Conservation (phyloP, 2,888 invertebrate species). For the Hirtodrosophila confusa region DNA sequence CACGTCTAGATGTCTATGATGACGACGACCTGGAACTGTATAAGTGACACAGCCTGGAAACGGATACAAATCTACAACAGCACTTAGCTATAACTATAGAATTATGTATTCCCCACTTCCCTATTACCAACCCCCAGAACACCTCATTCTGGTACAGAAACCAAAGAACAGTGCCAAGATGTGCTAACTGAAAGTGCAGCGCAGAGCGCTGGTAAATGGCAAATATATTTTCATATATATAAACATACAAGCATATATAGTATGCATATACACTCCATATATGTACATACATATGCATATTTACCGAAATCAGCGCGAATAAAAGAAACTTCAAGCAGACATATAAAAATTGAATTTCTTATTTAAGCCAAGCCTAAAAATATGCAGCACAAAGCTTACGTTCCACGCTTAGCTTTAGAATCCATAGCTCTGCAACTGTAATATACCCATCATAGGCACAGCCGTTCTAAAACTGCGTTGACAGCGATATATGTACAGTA, state of each 20-base stretch:
- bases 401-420: background rate
- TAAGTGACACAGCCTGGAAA: conserved; percentile 12
- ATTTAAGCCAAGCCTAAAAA: background rate
- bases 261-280: background rate
- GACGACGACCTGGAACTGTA: conserved; percentile 26
- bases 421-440: background rate
- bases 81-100: conserved; percentile 33
- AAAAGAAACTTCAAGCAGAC: conserved; percentile 33
- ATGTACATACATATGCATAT: conserved; percentile 28
- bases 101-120: background rate
- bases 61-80: conserved; percentile 35
- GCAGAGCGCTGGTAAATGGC: conserved; percentile 7
- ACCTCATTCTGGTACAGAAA: conserved; percentile 7
- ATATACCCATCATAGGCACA: background rate
- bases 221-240: conserved; percentile 49
- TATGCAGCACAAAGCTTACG: conserved; percentile 3
- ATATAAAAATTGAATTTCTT: background rate
- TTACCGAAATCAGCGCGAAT: conserved; percentile 31
- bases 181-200: conserved; percentile 1
- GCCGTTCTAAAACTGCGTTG: background rate
- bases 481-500: background rate
- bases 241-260: conserved; percentile 10
- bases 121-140: background rate
- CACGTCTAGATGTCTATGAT: conserved; percentile 46
- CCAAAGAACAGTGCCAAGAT: conserved; percentile 17